phyloP scores from a whole-genome alignment of 2,888 invertebrate genomes.

The Clusia tigrina region DNA sequence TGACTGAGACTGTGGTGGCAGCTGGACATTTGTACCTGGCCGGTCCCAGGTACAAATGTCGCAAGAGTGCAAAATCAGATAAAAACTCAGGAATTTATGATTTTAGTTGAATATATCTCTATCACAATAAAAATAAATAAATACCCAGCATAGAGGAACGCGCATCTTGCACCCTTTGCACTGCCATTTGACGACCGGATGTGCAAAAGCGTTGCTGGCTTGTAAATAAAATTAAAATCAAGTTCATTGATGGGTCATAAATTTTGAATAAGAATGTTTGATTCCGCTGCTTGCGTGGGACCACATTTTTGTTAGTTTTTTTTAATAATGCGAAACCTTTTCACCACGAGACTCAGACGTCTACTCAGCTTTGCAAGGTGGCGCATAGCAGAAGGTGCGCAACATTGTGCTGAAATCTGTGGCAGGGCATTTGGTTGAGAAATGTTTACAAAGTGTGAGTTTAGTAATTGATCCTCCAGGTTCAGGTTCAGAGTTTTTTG shows the following conservation, averaged over 20 bases:
- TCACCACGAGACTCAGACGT: neutral
- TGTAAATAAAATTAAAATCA: conserved; percentile 5
- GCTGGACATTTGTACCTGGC: no score
- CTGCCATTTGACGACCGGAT: neutral
- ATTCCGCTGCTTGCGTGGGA: neutral
- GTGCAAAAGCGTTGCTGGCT: conserved; percentile 7
- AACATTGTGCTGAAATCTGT: neutral
- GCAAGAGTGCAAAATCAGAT: conserved; percentile 56
- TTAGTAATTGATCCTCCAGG: no score
- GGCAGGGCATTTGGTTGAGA: neutral
- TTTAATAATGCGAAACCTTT: neutral
- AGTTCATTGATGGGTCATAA: neutral
- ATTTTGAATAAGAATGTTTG: neutral
- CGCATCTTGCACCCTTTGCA: neutral
- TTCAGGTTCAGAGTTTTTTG: no score
- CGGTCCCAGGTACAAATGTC: conserved; percentile 38
- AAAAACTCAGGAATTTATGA: conserved; percentile 56
- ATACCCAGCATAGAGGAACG: neutral
- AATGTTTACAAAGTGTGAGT: neutral
- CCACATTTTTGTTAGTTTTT: no score
- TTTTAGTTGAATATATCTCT: conserved; percentile 60
- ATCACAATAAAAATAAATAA: conserved; percentile 37
- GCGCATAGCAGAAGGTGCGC: no score
- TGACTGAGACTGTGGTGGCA: conserved; percentile 11
- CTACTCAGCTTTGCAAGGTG: no score